Evolutionary conservation across 2,113 vertebrate genomes (phyloP).

Genomic region (Pelodiscus sinensis): DNA sequence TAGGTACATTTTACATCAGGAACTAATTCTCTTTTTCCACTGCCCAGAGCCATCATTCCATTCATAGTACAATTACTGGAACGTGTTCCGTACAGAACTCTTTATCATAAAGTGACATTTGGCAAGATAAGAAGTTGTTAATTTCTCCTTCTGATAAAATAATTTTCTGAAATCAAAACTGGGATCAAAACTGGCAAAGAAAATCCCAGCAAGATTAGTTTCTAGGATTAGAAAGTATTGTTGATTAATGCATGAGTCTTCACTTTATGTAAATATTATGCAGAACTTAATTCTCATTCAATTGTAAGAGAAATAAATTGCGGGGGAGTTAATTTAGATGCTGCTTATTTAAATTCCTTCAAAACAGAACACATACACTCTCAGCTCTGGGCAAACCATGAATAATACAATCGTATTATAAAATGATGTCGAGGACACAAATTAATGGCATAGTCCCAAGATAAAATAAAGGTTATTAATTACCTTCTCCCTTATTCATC

Average conservation of each 20-base stretch:
- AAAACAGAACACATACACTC: not conserved
- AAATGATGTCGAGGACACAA: slow-evolving; percentile 7
- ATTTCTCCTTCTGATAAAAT: not conserved
- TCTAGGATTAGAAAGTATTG: not conserved
- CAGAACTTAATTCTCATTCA: not conserved
- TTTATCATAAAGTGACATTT: not conserved
- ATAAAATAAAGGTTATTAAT: not conserved
- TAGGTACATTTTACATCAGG: not conserved
- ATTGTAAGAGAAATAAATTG: not conserved
- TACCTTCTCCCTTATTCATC: not conserved
- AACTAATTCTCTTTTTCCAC: not conserved
- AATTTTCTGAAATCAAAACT: not conserved
- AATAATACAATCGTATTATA: not conserved
- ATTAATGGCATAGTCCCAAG: not conserved
- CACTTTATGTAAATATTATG: not conserved
- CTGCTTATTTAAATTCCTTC: slow-evolving; percentile 23
- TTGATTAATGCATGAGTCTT: not conserved
- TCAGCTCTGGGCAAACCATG: not conserved
- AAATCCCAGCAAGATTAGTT: not conserved
- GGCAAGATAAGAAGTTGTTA: not conserved
- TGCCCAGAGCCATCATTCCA: not conserved
- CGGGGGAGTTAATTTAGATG: not conserved
- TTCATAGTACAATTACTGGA: not conserved
- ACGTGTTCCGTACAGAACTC: not conserved
- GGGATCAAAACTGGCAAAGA: not conserved